Evolutionary conservation across 2,797 vertebrate species (phyloP), one percentile per base, ranked within the genome.

Genomic region (Kryptopterus vitreolus): DNA sequence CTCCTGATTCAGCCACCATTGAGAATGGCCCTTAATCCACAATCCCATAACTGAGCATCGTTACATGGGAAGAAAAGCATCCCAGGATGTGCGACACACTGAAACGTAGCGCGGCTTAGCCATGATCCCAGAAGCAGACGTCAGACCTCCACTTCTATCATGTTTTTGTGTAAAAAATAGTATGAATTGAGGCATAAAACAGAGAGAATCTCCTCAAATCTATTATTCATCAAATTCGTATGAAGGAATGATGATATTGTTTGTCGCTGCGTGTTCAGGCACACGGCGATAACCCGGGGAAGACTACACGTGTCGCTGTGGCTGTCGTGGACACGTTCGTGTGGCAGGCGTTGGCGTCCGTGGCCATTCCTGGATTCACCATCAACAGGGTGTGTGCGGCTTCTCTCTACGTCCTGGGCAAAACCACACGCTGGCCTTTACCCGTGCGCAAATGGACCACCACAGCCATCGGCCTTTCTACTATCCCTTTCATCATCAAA

Each of bases 301-400:
- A 70, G 87, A 92, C 90, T 0, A 84, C 89, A 0, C 93, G 86
- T 8, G 91, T 97, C 4, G 92, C 93, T 0, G 92, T 87, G 59
- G 98, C 97, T 0, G 95, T 99, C 77, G 95, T 95, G 77, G 98
- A 99, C 90, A 99, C 97, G 0, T 98, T 99, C 0, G 89, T 98
- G 71, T 99, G 98, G 97, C 97, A 99, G 91, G 93, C 96, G 12
- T 89, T 99, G 81, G 98, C 98, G 69, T 99, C 97, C 0, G 97
- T 99, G 71, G 95, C 94, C 83, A 95, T 99, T 88, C 97, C 97
- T 0, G 97, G 98, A 63, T 93, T 98, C 93, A 98, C 97, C 82
- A 98, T 99, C 87, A 99, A 99, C 92, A 95, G 97, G 0, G 85
- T 98, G 59, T 99, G 98, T 0, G 96, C 97, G 0, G 89, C 90